A percentile compares a stretch with the other conserved stretches of the same genome.
Conservation (phyloP, 2,888 invertebrate genomes). For the Phoenoteleia sp. region DNA sequence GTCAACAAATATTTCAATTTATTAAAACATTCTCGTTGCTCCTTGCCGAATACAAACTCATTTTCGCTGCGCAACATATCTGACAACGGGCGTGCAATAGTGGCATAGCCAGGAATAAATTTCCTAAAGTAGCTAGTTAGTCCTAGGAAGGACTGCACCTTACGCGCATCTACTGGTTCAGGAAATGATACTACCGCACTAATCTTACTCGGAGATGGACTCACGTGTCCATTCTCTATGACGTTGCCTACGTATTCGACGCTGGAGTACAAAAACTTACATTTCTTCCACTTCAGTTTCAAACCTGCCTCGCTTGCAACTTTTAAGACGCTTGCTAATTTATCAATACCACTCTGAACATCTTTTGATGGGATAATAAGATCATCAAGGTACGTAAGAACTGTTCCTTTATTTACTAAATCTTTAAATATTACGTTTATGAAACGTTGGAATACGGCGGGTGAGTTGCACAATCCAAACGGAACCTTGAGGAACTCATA, state of each 20-base stretch:
- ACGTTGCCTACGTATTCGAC: neutral
- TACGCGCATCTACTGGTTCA: neutral
- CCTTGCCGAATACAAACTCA: slow-evolving; percentile 7
- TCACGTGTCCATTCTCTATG: neutral
- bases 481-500: neutral
- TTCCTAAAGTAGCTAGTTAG: slow-evolving; percentile 33
- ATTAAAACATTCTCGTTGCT: neutral
- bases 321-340: neutral
- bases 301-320: neutral
- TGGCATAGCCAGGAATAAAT: neutral
- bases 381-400: too few relatives aligned
- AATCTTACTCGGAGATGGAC: neutral
- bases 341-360: neutral
- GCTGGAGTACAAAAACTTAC: neutral
- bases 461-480: neutral
- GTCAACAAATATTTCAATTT: neutral
- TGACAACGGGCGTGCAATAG: slow-evolving; percentile 13
- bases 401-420: too few relatives aligned
- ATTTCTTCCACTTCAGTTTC: neutral
- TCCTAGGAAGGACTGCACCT: slow-evolving; percentile 23
- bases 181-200: slow-evolving; percentile 13
- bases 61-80: slow-evolving; percentile 5
- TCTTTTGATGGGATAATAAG: too few relatives aligned
- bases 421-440: neutral
- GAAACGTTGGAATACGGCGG: too few relatives aligned